Evolutionary conservation across 2,113 vertebrate species (phyloP).

Genomic region (Stegostoma tigrinum): DNA sequence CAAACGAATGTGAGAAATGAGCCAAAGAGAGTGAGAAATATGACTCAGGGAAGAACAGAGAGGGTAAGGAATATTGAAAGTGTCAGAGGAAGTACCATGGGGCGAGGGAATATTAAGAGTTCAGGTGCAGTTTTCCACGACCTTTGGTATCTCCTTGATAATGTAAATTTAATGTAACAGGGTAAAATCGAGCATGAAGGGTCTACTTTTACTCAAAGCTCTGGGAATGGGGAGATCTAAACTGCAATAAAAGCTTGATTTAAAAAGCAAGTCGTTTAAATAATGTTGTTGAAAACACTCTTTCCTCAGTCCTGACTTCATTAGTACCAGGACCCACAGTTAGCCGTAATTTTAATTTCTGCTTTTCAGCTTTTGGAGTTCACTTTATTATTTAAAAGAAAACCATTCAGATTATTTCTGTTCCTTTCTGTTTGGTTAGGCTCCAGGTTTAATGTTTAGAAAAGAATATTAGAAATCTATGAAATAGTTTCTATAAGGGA

Average conservation of each 20-base stretch:
- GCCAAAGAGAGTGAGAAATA: not conserved
- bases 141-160: constrained; percentile 1
- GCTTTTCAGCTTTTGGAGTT: not conserved
- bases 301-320: not conserved
- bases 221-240: not conserved
- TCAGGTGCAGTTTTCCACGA: not conserved
- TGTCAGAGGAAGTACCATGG: not conserved
- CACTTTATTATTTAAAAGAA: not conserved
- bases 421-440: constrained; percentile 18
- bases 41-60: not conserved
- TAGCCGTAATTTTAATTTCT: constrained; percentile 25
- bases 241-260: not conserved
- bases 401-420: not conserved
- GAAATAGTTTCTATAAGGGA: constrained; percentile 14
- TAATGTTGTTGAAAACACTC: not conserved
- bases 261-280: not conserved
- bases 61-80: not conserved
- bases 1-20: not conserved
- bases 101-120: not conserved
- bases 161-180: not conserved
- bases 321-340: not conserved
- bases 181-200: constrained; percentile 7
- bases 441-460: not conserved
- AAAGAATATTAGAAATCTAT: not conserved
- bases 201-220: not conserved